Evolutionary conservation across 2,888 invertebrate species (phyloP), one percentile per base, ranked within the genome.

Genomic region (Yponomeuta sedellus): DNA sequence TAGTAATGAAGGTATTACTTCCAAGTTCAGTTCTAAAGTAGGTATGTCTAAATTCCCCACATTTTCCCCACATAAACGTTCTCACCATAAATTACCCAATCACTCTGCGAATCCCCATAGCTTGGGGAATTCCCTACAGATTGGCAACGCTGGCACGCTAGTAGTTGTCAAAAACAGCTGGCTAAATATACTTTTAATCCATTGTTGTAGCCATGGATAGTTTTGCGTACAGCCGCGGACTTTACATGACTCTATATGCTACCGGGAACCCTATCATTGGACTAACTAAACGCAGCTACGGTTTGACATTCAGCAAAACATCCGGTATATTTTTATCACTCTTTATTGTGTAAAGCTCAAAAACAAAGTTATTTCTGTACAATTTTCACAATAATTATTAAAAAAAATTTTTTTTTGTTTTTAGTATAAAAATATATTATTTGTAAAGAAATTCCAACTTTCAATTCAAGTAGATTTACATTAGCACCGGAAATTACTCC

Each of bases 401-500:
- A 52, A 52, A 4, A 3, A 16, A 52, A 12, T 52, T 6, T 52
- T 52, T 12, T 58, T 58, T 20, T 28, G n/a, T 34, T 28, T 28
- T 4, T 66, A 22, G 68, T 65, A 64, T 66, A 40, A 16, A 16
- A 52, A 16, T 16, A 52, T 52, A 16, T 2, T 52, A 52, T 52
- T n/a, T n/a, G n/a, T n/a, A n/a, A n/a, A 16, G 44, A 52, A 52
- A 52, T 34, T 5, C 5, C 6, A 34, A 34, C 10, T 5, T 34
- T 34, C 34, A 52, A 11, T 28, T 1, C 2, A 16, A 63, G 10
- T 22, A 44, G 63, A 40, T 11, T 6, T 11, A 16, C n/a, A 10
- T 44, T 1, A 20, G 61, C 11, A 79, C 78, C 78, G 86, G 87
- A 89, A 83, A 78, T 78, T 61, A 72, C 75, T 86, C 86, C 88